Conservation (phyloP, 1,140 invertebrate genomes). For the Nasonia longicornis region DNA sequence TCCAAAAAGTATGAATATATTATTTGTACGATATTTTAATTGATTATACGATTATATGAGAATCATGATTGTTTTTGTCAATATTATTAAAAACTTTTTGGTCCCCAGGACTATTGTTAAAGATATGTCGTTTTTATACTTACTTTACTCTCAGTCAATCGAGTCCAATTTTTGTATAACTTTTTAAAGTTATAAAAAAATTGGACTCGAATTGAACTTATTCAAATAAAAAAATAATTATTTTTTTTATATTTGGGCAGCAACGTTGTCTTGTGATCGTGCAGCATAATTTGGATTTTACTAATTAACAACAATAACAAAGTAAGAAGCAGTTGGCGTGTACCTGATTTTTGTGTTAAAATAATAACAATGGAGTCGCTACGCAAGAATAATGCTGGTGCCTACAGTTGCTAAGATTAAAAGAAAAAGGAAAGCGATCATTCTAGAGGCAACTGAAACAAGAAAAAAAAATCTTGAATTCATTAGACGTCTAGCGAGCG, state of each 20-base stretch:
- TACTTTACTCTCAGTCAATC: slow-evolving; percentile 52
- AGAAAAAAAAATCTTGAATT: neutral
- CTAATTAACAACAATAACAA: neutral
- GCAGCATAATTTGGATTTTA: slow-evolving; percentile 26
- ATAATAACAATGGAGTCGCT: slow-evolving; percentile 48
- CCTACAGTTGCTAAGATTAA: slow-evolving; percentile 53
- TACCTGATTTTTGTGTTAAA: slow-evolving; percentile 66
- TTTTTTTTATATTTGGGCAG: slow-evolving; percentile 34
- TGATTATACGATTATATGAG: slow-evolving; percentile 37
- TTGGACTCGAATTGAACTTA: neutral
- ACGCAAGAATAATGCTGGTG: slow-evolving; percentile 56
- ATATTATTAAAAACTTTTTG: slow-evolving; percentile 23
- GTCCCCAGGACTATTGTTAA: slow-evolving; percentile 57
- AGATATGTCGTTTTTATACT: slow-evolving; percentile 64
- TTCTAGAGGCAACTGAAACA: neutral
- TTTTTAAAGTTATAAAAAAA: neutral
- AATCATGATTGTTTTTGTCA: slow-evolving; percentile 41
- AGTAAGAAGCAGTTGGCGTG: slow-evolving; percentile 51
- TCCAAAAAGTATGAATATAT: slow-evolving; percentile 61
- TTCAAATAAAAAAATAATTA: slow-evolving; percentile 6
- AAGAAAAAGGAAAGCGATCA: slow-evolving; percentile 10
- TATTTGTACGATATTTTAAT: slow-evolving; percentile 63
- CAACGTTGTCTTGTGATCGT: slow-evolving; percentile 27
- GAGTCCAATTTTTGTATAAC: too few species aligned
- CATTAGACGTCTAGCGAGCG: neutral